Base-by-base conservation (phyloP, 2,888 invertebrate species). In the Acronicta aceris region DNA sequence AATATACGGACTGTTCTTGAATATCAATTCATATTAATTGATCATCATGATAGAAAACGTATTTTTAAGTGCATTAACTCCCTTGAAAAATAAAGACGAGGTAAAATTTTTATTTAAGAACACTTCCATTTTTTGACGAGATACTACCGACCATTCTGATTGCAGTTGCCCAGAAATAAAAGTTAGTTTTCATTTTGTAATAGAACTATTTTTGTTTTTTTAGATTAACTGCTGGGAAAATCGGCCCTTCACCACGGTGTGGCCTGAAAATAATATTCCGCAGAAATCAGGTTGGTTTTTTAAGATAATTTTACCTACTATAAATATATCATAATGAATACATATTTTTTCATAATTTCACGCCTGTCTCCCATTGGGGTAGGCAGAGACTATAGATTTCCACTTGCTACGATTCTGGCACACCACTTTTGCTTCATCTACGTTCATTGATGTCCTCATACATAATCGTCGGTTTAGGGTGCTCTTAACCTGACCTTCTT, bases 221-320 rank as follows among this genome's bases (percentile, higher is more conserved):
- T 75, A 92, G 92, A 69, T 79, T 10, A 63, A 70, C 38, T 59
- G 76, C 59, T 91, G 91, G 90, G 85, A 91, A 61, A 92, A 92
- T 66, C 81, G 70, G 17, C 89, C 90, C 3, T 90, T 91, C 64
- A 71, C 71, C 2, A 76, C 78, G 5, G 64, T 71, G 7, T 90
- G 86, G 87, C 87, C 89, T 9, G 84, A 83, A 59, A 54, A 62
- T 13, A 55, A 62, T 13, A 56, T 70, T 38, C 65, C 67, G 3
- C 59, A 65, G n/a, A 81, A 74, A 38, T 13, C 36, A 83, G 83
- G 90, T 91, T 55, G 46, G 78, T 77, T 58, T 8, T 27, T 52
- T 49, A 46, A 5, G n/a, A 21, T 21, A 2, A 13, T 12, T 13
- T 10, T 38, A 27, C 7, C 6, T 45, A 9, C 16, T 21, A 21